phyloP scores from a whole-genome alignment of 2,888 invertebrate genomes.

The Hydropsyche betteni region DNA sequence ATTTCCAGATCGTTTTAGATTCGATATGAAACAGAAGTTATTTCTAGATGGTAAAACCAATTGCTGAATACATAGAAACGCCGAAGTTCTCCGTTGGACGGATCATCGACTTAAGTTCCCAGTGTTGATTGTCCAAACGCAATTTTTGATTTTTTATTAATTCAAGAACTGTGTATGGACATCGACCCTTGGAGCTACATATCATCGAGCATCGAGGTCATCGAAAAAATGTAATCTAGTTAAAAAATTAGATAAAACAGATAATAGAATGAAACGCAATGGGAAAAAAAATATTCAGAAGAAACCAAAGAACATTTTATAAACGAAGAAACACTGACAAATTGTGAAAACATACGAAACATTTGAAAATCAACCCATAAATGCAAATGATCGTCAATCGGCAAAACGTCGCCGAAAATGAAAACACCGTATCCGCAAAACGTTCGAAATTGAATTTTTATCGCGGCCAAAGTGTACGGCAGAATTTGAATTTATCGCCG shows the following conservation, averaged over 20 bases:
- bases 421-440: neutral
- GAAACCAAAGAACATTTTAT: too few relatives aligned
- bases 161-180: slow-evolving; percentile 40
- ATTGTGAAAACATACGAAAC: neutral
- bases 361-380: neutral
- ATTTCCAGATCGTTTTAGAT: too few relatives aligned
- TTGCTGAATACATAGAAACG: too few relatives aligned
- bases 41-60: too few relatives aligned
- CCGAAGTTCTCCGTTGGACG: neutral
- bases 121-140: slow-evolving; percentile 40
- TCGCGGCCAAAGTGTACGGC: slow-evolving; percentile 1
- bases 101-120: neutral
- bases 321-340: neutral
- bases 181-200: slow-evolving; percentile 28
- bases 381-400: too few relatives aligned
- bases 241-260: neutral
- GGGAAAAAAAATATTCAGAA: neutral
- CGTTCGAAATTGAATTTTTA: neutral
- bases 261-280: neutral
- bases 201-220: neutral
- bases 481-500: neutral
- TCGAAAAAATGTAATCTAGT: neutral
- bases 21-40: too few relatives aligned
- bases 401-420: too few relatives aligned
- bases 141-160: slow-evolving; percentile 28